Base-by-base conservation (phyloP, 2,797 vertebrate species). In the Sylvilagus floridanus region DNA sequence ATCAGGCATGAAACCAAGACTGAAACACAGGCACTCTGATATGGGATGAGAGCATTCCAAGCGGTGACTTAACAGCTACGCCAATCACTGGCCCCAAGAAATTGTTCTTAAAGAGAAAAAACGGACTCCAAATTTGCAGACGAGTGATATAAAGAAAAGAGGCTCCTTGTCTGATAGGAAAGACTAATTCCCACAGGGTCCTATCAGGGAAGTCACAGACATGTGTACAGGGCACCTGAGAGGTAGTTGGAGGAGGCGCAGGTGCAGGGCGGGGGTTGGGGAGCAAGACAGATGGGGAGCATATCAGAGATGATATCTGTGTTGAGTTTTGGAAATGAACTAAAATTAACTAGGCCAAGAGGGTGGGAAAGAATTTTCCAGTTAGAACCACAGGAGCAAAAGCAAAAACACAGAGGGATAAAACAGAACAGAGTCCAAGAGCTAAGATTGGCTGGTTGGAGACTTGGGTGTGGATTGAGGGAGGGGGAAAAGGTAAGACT, bases 51-150 rank as follows among this genome's bases (percentile, higher is more conserved):
- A 1, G 42, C 42, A 47, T 47, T 47, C 42, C 42, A 47, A 47
- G 42, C 9, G 42, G 42, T 47, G 42, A 47, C 42, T 47, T 47
- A 47, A 47, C 42, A 47, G 42, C 42, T 47, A 47, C 42, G 8
- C 42, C 22, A 88, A 28, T 62, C 63, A 87, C 47, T 52, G 42
- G 42, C 42, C 42, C 8, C 42, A 47, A 47, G 42, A 75, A 81
- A 81, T 47, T 84, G 75, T 92, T 81, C 62, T 76, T 76, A 85
- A 88, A 85, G 62, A 82, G 26, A 47, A 47, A 82, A 73, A 76
- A 26, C 22, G 37, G 21, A 26, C 52, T 42, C 73, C 30, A 68
- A 83, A 68, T 19, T 91, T 88, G 60, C 60, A 85, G 24, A 65
- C 30, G 32, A 75, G 42, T 92, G 52, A 75, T 35, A 37, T 85